Base-by-base conservation (phyloP, 92 coral and sea anemone genomes). In the Hydrozoanthus gracilis region DNA sequence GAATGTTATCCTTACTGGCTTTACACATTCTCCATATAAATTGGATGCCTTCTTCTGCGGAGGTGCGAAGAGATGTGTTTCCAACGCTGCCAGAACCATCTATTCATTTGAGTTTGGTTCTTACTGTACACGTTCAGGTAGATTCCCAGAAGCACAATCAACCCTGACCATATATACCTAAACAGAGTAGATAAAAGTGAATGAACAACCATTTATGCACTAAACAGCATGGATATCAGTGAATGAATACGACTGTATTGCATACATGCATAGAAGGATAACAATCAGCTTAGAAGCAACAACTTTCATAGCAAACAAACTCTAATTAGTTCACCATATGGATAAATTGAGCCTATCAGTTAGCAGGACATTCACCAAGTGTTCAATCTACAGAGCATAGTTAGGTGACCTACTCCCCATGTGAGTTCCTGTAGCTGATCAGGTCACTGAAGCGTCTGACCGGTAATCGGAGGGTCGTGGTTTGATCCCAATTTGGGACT, bases 151-250 rank as follows among this genome's bases (percentile, higher is more conserved):
- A 93, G 91, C 3, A 97, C 99, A 35, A 97, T 92, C 61, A 89
- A 85, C 11, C 97, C 99, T 49, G 99, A 97, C 99, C 99, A 97
- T 11, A 97, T 89, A 74, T 97, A 97, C 77, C 99, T 97, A 79
- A n/a, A 89, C 77, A 6, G n/a, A 66, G 64, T 58, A 16, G 64
- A 58, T 16, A 58, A 2, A 4, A 3, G 4, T 14, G 44, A 20
- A 15, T 68, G 44, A 68, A 10, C 39, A 5, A 17, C 15, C 27
- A 13, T 0, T 9, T 18, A 5, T 18, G 9, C 64, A 15, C 12
- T 0, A 58, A 11, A 58, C 9, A 16, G 64, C 39, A 58, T 58
- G 15, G 4, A 58, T 8, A 11, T 14, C 12, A 58, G 64, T 15
- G 3, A 58, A 16, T 58, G 15, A 60, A 60, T 60, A 60, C 4